A percentile compares a stretch with the other conserved stretches of the same genome.
phyloP scores from a whole-genome alignment of 2,113 vertebrate genomes.

The Sander vitreus region DNA sequence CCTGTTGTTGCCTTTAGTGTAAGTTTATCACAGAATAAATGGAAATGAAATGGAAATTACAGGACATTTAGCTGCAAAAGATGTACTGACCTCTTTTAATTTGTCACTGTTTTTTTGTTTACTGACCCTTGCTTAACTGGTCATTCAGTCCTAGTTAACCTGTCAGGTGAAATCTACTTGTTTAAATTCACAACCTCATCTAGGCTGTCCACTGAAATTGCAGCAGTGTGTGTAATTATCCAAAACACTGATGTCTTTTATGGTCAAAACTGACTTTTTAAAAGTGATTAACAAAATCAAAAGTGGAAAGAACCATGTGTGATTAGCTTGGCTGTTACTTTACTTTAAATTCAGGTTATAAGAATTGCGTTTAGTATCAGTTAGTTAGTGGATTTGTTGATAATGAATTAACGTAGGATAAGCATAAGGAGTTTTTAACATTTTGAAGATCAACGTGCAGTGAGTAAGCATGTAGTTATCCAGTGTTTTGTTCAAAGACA shows the following conservation, averaged over 20 bases:
- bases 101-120: not conserved
- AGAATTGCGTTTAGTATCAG: not conserved
- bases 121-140: constrained; percentile 8
- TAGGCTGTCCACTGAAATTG: constrained; percentile 40
- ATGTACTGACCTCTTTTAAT: not conserved
- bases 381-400: not conserved
- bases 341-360: constrained; percentile 11
- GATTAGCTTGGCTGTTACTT: constrained; percentile 1
- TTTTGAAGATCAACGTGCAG: not conserved
- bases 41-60: constrained; percentile 11
- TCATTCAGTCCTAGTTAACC: constrained; percentile 28
- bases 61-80: constrained; percentile 11
- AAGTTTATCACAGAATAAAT: not conserved
- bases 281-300: constrained; percentile 26
- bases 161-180: constrained; percentile 29
- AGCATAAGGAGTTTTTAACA: no score
- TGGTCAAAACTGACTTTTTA: constrained; percentile 27
- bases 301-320: constrained; percentile 12
- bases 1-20: not conserved
- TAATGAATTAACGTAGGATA: constrained; percentile 10
- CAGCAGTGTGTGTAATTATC: constrained; percentile 60
- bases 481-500: not conserved
- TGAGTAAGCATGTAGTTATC: not conserved
- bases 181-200: constrained; percentile 44
- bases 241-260: constrained; percentile 45